phyloP scores from a whole-genome alignment of 2,888 invertebrate species.

The Ectobius pallidus region DNA sequence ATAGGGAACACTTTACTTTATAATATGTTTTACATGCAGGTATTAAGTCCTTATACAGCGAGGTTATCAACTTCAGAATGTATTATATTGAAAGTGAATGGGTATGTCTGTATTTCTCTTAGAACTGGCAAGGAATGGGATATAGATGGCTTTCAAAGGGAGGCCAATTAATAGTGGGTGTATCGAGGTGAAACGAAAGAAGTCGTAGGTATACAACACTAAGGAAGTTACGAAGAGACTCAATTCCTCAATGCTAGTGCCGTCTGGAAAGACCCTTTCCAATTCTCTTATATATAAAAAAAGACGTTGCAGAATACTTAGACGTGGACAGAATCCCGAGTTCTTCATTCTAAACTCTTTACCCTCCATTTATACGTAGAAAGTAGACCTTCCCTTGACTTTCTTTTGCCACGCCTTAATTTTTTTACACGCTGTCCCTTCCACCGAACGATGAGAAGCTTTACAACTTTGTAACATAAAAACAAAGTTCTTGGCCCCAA shows the following conservation, averaged over 20 bases:
- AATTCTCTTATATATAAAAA: too few relatives aligned
- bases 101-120: neutral
- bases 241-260: conserved; percentile 6
- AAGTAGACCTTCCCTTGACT: neutral
- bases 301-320: neutral
- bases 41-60: neutral
- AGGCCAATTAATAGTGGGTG: conserved; percentile 8
- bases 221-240: neutral
- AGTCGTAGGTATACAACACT: neutral
- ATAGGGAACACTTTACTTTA: too few relatives aligned
- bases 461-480: conserved; percentile 1
- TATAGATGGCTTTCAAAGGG: neutral
- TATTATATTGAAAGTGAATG: neutral
- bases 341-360: neutral
- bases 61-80: neutral
- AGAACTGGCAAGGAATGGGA: neutral
- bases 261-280: neutral
- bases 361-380: neutral
- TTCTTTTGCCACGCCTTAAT: neutral
- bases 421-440: neutral
- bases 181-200: neutral
- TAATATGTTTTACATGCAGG: too few relatives aligned
- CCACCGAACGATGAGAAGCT: neutral
- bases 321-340: neutral
- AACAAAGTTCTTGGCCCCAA: neutral